Base-by-base conservation (phyloP, 2,113 vertebrate genomes). In the Tapirus terrestris region DNA sequence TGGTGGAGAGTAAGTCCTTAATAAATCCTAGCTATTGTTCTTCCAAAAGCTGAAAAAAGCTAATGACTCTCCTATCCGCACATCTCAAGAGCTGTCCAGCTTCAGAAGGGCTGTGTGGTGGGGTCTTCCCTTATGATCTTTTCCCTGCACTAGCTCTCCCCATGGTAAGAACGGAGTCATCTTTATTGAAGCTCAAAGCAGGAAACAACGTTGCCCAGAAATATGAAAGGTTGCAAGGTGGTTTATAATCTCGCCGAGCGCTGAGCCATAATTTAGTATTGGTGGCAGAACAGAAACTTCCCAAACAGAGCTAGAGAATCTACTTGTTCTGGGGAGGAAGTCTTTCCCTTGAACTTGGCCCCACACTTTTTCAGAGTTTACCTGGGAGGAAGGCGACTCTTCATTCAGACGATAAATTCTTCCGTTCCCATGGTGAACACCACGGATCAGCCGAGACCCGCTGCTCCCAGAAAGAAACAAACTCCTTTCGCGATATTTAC, bases 401-500 rank as follows among this genome's bases (percentile, higher is more conserved):
- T 65, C 53, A 33, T 83, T 45, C 51, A 81, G 86, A 94, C 56
- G 60, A 87, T 63, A 84, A 77, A 77, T 79, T 83, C 70, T 72
- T 65, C 84, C 45, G 80, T 92, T 95, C 95, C 91, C 65, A 67
- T 81, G 85, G 91, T 79, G 96, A 95, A 48, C 68, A 67, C 21
- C 61, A 73, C 81, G 27, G 29, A 96, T 94, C 61, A 60, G 33
- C 81, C 20, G 60, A 90, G 87, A 93, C 92, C 43, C 86, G 82
- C 79, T 83, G 85, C 86, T 96, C 53, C 73, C 70, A 79, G 92
- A 96, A 94, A 95, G 70, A 92, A 96, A 90, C 72, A 93, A 83
- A 94, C 63, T 92, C 83, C 77, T 95, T 96, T 89, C 56, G 67
- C 70, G 48, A 79, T 81, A 90, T 56, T 96, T 92, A 60, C 70